Evolutionary conservation across 2,888 invertebrate genomes (phyloP).

Genomic region (Drosophila koepferae): DNA sequence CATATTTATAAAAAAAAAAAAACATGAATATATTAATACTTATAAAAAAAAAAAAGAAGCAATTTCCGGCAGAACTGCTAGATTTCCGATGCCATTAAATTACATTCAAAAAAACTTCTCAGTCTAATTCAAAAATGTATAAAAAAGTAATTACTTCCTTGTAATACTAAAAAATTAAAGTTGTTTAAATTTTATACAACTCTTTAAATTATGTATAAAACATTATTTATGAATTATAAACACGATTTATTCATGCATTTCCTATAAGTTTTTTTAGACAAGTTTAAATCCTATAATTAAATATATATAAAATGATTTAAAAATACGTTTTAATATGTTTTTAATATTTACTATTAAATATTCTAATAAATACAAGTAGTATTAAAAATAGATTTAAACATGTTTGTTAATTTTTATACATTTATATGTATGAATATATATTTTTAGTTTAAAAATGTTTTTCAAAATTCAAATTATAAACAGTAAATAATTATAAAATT

Average conservation of each 20-base stretch:
- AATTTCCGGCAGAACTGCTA: neutral
- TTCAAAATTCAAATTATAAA: no score
- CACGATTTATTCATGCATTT: neutral
- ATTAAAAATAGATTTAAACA: neutral
- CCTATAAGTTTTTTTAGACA: neutral
- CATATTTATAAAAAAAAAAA: neutral
- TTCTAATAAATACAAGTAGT: neutral
- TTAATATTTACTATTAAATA: neutral
- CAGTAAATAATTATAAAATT: no score
- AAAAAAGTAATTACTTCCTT: slow-evolving; percentile 4
- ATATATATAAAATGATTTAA: neutral
- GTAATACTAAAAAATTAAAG: neutral
- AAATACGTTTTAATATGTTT: neutral
- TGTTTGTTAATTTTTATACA: no score
- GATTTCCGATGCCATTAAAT: neutral
- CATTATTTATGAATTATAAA: neutral
- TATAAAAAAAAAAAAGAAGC: neutral
- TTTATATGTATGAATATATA: no score
- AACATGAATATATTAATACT: neutral
- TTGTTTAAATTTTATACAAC: neutral
- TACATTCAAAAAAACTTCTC: neutral
- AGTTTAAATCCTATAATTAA: neutral
- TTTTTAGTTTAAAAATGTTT: no score
- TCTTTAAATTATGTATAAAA: neutral
- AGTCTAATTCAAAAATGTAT: neutral